Conservation (phyloP, 1,140 invertebrate genomes). For the Drosophila funebris region DNA sequence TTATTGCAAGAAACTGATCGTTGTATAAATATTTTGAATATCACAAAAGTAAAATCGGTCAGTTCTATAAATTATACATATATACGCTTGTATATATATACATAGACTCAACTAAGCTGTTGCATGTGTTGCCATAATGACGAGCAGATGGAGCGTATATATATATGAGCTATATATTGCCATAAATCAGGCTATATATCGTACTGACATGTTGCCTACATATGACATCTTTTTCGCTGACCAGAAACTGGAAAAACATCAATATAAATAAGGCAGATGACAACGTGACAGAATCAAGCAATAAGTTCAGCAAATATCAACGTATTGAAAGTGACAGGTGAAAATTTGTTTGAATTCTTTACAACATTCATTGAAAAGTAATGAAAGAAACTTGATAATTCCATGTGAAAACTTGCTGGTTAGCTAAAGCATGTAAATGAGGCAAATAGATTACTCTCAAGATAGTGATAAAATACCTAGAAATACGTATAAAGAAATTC, state of each 20-base stretch:
- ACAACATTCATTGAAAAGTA: neutral
- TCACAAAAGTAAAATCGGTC: conserved; percentile 30
- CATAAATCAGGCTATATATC: conserved; percentile 32
- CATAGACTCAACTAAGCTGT: neutral
- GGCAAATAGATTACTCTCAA: neutral
- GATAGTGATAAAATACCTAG: neutral
- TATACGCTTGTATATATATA: conserved; percentile 6
- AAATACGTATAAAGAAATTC: neutral
- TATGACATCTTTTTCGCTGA: conserved; percentile 14
- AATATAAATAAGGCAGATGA: neutral
- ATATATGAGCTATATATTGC: conserved; percentile 10
- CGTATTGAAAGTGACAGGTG: neutral
- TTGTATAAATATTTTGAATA: no score
- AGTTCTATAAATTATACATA: neutral
- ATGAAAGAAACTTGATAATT: neutral
- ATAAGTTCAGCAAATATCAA: neutral
- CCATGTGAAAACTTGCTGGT: neutral
- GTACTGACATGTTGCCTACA: conserved; percentile 2
- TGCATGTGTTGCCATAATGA: conserved; percentile 36
- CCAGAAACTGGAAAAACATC: conserved; percentile 25
- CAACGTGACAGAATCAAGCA: neutral
- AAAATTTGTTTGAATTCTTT: neutral
- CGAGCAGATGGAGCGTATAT: conserved; percentile 28
- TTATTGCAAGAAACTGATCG: no score
- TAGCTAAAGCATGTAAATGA: neutral